Evolutionary conservation across 2,113 vertebrate species (phyloP).

Genomic region (Gnathonemus longibarbis): DNA sequence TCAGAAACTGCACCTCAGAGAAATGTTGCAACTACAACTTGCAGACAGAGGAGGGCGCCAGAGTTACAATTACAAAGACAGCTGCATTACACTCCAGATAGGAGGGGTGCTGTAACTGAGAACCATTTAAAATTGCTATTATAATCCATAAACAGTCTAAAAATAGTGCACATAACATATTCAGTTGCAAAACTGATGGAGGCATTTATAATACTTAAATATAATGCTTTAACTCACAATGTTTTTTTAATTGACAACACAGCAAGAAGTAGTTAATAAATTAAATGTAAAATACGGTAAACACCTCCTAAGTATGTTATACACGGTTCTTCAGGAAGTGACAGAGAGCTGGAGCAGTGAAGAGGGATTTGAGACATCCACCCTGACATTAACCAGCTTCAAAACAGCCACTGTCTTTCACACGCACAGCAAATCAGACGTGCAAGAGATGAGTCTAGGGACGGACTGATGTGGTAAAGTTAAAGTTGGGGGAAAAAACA

Average conservation of each 20-base stretch:
- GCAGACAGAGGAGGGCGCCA: background rate
- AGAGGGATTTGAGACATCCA: background rate
- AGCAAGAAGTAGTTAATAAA: background rate
- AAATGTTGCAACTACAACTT: background rate
- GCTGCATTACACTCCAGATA: background rate
- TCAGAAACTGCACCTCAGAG: background rate
- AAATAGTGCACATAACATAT: conserved; percentile 13
- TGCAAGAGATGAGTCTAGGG: background rate
- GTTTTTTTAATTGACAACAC: background rate
- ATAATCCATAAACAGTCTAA: background rate
- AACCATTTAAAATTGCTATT: background rate
- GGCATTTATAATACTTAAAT: conserved; percentile 6
- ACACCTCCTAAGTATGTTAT: background rate
- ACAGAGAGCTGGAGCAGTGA: background rate
- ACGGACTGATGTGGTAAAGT: background rate
- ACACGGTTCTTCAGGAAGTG: background rate
- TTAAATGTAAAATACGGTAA: background rate
- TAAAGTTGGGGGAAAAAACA: background rate
- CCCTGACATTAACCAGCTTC: background rate
- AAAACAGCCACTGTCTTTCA: background rate
- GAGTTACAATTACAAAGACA: background rate
- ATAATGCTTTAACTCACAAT: background rate
- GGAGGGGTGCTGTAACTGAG: background rate
- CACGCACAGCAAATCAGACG: background rate
- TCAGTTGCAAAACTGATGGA: background rate